These are phyloP conservation scores for Samia ricini DNA, from an alignment of 1,140 invertebrate genomes.

Conservation along the genomic window DNA sequence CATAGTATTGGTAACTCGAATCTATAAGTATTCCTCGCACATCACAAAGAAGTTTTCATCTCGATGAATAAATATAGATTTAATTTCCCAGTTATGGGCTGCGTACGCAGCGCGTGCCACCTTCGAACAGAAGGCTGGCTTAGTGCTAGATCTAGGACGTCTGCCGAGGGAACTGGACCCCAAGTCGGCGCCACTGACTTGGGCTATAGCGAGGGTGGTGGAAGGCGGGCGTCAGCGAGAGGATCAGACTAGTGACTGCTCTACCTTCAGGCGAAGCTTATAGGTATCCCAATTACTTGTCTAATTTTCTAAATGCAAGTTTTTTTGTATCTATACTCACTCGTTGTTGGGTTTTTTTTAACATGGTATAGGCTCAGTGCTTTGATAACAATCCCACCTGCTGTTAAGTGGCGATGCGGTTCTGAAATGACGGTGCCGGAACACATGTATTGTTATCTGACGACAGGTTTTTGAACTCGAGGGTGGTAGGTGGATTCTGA, in stretches of 20 bases:
- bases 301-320: background rate
- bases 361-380: too few species aligned
- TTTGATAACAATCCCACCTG: too few species aligned
- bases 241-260: conserved; percentile 19
- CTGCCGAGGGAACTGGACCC: conserved; percentile 12
- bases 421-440: too few species aligned
- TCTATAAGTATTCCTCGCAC: too few species aligned
- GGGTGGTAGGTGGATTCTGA: too few species aligned
- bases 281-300: conserved; percentile 17
- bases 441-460: too few species aligned
- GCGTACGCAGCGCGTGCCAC: conserved; percentile 15
- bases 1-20: too few species aligned
- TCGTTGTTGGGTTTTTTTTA: too few species aligned
- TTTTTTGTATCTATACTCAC: too few species aligned
- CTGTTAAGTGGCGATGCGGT: too few species aligned
- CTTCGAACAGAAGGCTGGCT: conserved; percentile 23
- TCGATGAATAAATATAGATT: background rate
- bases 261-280: conserved; percentile 27
- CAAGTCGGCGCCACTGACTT: conserved; percentile 25
- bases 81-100: conserved; percentile 42
- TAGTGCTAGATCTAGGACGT: conserved; percentile 19
- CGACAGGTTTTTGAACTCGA: too few species aligned
- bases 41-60: too few species aligned
- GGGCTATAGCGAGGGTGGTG: conserved; percentile 13
- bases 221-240: conserved; percentile 5